These are phyloP conservation scores for Dryomyza anilis DNA, from an alignment of 2,888 invertebrate genomes.

Conservation along the genomic window DNA sequence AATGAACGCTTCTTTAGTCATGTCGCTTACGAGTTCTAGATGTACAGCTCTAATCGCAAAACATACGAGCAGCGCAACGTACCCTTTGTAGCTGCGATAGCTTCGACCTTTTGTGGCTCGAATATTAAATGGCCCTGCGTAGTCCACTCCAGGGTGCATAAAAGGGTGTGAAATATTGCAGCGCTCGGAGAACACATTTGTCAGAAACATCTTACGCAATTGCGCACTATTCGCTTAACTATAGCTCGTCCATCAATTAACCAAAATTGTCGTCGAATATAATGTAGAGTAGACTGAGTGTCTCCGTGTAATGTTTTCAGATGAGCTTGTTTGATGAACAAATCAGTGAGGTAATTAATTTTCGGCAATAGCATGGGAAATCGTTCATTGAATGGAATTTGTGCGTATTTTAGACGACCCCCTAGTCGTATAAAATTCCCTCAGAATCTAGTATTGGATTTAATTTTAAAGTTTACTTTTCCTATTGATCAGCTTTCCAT, in stretches of 20 bases:
- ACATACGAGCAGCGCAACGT: constrained; percentile 27
- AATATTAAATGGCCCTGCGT: constrained; percentile 26
- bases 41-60: background rate
- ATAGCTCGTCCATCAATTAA: constrained; percentile 7
- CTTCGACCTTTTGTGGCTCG: constrained; percentile 25
- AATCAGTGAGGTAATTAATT: background rate
- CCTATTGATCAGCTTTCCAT: background rate
- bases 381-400: background rate
- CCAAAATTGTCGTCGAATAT: constrained; percentile 4
- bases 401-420: constrained; percentile 5
- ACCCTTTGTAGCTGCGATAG: constrained; percentile 24
- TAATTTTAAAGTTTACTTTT: constrained; percentile 7
- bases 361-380: background rate
- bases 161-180: background rate
- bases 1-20: background rate
- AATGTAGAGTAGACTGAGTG: constrained; percentile 1
- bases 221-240: background rate
- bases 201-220: constrained; percentile 2
- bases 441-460: background rate
- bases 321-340: background rate
- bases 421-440: background rate
- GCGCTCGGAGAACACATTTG: background rate
- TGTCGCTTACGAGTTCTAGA: background rate
- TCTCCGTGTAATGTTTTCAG: background rate
- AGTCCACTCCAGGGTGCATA: constrained; percentile 25